These are phyloP conservation scores for Polyodon spathula DNA, from an alignment of 2,113 vertebrate genomes.

Conservation along the genomic window DNA sequence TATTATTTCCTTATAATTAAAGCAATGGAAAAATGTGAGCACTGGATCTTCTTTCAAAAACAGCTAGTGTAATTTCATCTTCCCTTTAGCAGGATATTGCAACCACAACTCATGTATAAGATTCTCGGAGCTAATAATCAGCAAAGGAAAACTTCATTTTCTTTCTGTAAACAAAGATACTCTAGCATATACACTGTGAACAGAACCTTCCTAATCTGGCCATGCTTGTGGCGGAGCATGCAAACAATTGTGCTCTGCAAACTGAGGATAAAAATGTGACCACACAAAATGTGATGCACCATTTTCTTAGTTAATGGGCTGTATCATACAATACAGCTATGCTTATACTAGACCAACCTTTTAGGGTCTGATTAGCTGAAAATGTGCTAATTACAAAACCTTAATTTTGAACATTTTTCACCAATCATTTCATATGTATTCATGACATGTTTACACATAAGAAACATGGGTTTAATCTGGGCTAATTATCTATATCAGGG, in stretches of 20 bases:
- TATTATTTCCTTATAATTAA: too few relatives aligned
- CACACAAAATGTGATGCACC: slow-evolving; percentile 10
- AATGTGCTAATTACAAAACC: slow-evolving; percentile 30
- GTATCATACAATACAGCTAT: slow-evolving; percentile 37
- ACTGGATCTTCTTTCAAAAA: too few relatives aligned
- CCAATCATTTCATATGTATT: slow-evolving; percentile 24
- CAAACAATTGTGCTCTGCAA: slow-evolving; percentile 30
- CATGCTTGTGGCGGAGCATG: slow-evolving; percentile 27
- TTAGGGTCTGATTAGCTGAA: slow-evolving; percentile 46
- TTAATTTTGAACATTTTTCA: slow-evolving; percentile 13
- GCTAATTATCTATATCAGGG: slow-evolving; percentile 47
- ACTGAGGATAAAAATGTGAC: slow-evolving; percentile 33
- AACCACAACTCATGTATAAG: too few relatives aligned
- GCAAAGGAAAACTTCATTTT: too few relatives aligned
- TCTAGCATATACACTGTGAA: slow-evolving; percentile 6
- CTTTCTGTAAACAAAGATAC: too few relatives aligned
- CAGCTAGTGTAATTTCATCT: too few relatives aligned
- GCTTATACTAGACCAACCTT: slow-evolving; percentile 49
- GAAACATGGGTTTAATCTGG: slow-evolving; percentile 42
- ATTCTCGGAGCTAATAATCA: too few relatives aligned
- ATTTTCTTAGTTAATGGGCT: slow-evolving; percentile 53
- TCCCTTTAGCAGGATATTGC: too few relatives aligned
- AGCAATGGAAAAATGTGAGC: too few relatives aligned
- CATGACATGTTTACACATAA: slow-evolving; percentile 39
- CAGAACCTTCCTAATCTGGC: slow-evolving; percentile 10